Evolutionary conservation across 2,888 invertebrate species (phyloP).

Genomic region (Drosophila longiperda): DNA sequence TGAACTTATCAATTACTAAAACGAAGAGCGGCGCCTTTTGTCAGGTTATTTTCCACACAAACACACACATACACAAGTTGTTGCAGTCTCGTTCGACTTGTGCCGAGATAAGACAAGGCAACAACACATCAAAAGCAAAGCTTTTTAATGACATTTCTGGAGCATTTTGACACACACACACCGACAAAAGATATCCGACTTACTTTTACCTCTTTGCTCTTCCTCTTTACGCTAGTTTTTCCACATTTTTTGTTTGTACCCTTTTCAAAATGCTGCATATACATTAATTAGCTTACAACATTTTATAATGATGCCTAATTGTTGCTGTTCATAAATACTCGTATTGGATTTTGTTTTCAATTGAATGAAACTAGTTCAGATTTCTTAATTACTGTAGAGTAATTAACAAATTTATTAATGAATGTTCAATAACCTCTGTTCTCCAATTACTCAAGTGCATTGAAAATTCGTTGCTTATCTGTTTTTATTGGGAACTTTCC

Average conservation of each 20-base stretch:
- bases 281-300: constrained; percentile 24
- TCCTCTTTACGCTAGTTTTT: constrained; percentile 59
- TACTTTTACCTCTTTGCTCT: constrained; percentile 6
- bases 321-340: neutral
- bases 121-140: constrained; percentile 53
- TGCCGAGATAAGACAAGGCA: constrained; percentile 59
- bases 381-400: neutral
- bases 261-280: constrained; percentile 17
- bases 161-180: constrained; percentile 55
- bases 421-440: neutral
- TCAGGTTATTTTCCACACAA: constrained; percentile 66
- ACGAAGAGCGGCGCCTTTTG: constrained; percentile 61
- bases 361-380: neutral
- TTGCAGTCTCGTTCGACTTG: constrained; percentile 65
- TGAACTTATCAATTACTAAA: constrained; percentile 66
- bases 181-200: constrained; percentile 28
- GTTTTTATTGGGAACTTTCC: constrained; percentile 10
- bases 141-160: constrained; percentile 72
- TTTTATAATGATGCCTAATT: constrained; percentile 4
- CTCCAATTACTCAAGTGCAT: constrained; percentile 17
- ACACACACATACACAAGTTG: constrained; percentile 4
- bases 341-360: neutral
- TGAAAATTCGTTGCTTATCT: constrained; percentile 20
- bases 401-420: neutral
- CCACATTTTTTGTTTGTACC: constrained; percentile 61